A percentile compares a stretch with the other conserved stretches of the same genome.
Evolutionary conservation across 2,888 invertebrate genomes (phyloP).

Genomic region (Alcis repandata): DNA sequence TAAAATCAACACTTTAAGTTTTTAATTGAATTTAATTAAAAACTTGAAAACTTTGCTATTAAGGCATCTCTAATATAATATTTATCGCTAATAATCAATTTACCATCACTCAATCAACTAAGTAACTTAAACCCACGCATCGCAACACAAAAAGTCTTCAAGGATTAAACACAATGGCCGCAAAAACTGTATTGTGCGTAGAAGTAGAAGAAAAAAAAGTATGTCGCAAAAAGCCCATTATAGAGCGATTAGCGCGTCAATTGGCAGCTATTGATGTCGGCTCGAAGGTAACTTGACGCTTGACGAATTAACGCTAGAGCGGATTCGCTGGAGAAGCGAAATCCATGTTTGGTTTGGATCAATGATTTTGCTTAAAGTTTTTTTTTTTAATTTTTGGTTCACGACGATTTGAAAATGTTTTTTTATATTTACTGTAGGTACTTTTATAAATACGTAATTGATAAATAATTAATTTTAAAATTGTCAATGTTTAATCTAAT

Average conservation of each 20-base stretch:
- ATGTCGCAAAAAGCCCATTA: conserved; percentile 58
- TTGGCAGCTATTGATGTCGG: conserved; percentile 70
- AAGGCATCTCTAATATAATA: not conserved
- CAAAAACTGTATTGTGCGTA: conserved; percentile 39
- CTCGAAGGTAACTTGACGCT: conserved; percentile 60
- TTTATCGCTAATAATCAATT: not conserved
- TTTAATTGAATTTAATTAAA: no score
- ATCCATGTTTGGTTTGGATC: not conserved
- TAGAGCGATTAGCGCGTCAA: conserved; percentile 66
- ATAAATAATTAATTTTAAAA: no score
- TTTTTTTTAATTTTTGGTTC: no score
- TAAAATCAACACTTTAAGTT: no score
- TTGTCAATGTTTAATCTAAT: no score
- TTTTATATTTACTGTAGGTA: no score
- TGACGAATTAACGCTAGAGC: conserved; percentile 15
- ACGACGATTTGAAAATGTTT: no score
- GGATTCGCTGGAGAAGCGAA: not conserved
- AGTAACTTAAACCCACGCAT: conserved; percentile 27
- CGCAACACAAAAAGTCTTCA: not conserved
- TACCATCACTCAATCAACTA: not conserved
- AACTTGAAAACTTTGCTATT: no score
- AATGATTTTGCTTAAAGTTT: not conserved
- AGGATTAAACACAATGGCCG: conserved; percentile 22
- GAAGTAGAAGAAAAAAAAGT: no score
- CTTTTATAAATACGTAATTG: no score